Evolutionary conservation across 2,113 vertebrate species (phyloP), one percentile per base, ranked within the genome.

Genomic region (Vidua chalybeata): DNA sequence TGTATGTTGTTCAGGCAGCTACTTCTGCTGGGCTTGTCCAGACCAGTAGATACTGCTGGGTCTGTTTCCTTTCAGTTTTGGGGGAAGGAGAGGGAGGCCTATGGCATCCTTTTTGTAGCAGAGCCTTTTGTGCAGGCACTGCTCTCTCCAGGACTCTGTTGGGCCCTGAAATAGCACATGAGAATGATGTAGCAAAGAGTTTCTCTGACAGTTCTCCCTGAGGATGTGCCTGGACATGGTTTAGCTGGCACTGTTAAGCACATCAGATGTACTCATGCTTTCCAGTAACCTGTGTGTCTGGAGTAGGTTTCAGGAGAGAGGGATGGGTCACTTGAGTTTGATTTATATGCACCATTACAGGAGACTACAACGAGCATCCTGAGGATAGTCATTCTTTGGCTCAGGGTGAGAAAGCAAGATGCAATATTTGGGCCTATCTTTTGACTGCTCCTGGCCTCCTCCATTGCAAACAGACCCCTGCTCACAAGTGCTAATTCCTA

Each of bases 231-330:
- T 62, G 8, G 13, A 22, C 7, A 9, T 17, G 14, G 30, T 59
- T 64, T 52, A 54, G 11, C 26, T 84, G 54, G 26, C 20, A 28
- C 33, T 63, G 26, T 20, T 49, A 14, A 11, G 15, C 19, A 26
- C 33, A 56, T 24, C 16, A 52, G 56, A 23, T 41, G 35, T 1
- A 0, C 39, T 67, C 45, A 3, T 1, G 2, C 12, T 52, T 61
- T 83, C 37, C 52, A 2, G 43, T 48, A 68, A 48, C n/a, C n/a
- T 78, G 20, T 19, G 16, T 4, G 31, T 24, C 49, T 74, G 28
- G 18, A 39, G 31, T 14, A 27, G 23, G 12, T 26, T 15, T 73
- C 18, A 55, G 33, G 35, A 33, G 46, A 63, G 30, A 41, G 7
- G 10, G 18, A 18, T 68, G 33, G 3, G 5, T 67, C 43, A 30